Evolutionary conservation across 2,888 invertebrate species (phyloP), one percentile per base, ranked within the genome.

Genomic region (Cotesia congregata): DNA sequence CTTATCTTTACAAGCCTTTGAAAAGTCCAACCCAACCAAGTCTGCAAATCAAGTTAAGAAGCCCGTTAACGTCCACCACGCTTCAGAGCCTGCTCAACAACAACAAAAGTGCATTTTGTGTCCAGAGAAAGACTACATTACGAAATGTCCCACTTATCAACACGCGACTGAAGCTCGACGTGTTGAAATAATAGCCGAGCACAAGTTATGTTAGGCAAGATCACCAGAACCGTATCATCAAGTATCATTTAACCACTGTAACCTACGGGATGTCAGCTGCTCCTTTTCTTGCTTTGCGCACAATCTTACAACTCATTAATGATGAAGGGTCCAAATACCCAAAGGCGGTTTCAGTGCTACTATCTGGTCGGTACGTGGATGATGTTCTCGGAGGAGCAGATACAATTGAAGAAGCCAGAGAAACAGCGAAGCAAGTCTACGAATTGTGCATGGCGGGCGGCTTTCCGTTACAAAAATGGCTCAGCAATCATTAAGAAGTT

Each of bases 381-480:
- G 75, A 80, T 41, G 64, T 75, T 7, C 74, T 78, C 17, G 64
- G 75, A n/a, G 77, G 80, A 2, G 67, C 78, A 7, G 74, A 76
- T 30, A 60, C 64, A 7, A 67, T 75, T 9, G 39, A 67, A 50
- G 67, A 72, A 39, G 59, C 68, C 20, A 15, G 68, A 20, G 62
- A 4, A 67, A 60, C 40, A 12, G 73, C 59, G 50, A 9, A 71
- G 40, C 64, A 80, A 20, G 67, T 69, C n/a, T 41, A 59, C 61
- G 17, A 72, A 20, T 67, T 79, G 7, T 74, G 71, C 77, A 69
- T 15, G 73, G 75, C 75, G 64, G 75, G 77, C 73, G 75, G 78
- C 15, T 80, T 80, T 40, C 60, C 68, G 9, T 68, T 80, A 7
- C 15, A 67, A 17, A 79, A 77, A 70, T 77, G 79, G 72, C 59